These are phyloP conservation scores for Geophilus truncorum DNA, from an alignment of 2,888 invertebrate genomes.

Conservation along the genomic window DNA sequence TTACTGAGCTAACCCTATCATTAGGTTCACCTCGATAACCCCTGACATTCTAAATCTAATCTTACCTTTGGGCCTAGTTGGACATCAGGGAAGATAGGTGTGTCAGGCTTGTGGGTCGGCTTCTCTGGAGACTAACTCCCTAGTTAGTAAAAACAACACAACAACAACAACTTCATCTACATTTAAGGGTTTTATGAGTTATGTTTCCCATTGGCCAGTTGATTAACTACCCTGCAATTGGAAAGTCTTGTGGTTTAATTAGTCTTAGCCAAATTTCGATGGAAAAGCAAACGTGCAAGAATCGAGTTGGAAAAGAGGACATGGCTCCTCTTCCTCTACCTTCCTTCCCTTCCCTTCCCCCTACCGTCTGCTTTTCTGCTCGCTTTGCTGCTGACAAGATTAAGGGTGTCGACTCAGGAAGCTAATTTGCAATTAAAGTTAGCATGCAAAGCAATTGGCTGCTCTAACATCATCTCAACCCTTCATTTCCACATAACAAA, in stretches of 20 bases:
- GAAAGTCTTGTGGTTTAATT: not conserved
- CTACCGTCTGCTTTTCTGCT: not conserved
- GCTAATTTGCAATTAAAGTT: constrained; percentile 25
- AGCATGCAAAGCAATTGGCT: constrained; percentile 14
- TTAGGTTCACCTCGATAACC: no score
- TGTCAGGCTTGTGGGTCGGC: no score
- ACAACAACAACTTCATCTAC: no score
- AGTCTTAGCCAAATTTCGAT: not conserved
- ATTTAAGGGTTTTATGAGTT: not conserved
- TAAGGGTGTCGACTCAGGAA: constrained; percentile 24
- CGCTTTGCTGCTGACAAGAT: constrained; percentile 25
- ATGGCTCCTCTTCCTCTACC: not conserved
- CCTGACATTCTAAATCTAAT: no score
- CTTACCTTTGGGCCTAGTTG: no score
- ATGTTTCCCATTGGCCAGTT: not conserved
- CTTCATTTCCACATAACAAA: not conserved
- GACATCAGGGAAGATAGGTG: no score
- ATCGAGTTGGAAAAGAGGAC: not conserved
- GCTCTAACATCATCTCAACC: not conserved
- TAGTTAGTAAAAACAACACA: no score
- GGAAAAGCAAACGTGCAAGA: not conserved
- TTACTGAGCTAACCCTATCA: no score
- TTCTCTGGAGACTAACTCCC: no score
- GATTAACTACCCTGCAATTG: not conserved
- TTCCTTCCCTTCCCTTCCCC: not conserved